phyloP scores from a whole-genome alignment of 1,140 invertebrate genomes.

The Globodera rostochiensis region DNA sequence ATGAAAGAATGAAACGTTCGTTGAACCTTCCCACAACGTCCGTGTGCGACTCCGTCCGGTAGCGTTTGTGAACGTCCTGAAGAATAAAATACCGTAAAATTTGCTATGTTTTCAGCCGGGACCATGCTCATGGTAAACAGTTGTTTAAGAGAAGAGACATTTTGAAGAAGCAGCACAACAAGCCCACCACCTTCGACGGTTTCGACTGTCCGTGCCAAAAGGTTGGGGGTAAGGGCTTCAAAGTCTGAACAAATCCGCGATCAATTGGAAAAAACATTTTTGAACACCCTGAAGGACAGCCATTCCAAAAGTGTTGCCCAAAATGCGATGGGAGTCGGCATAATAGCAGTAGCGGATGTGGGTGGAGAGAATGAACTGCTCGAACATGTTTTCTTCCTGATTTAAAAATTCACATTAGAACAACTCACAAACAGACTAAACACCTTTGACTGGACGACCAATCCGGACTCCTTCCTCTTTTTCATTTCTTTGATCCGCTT shows the following conservation, averaged over 20 bases:
- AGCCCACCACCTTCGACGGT: slow-evolving; percentile 97
- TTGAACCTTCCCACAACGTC: slow-evolving; percentile 92
- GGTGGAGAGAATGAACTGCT: slow-evolving; percentile 91
- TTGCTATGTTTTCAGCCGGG: slow-evolving; percentile 20
- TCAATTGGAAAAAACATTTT: slow-evolving; percentile 29
- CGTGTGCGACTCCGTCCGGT: slow-evolving; percentile 88
- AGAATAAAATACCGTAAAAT: slow-evolving; percentile 18
- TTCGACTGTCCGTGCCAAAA: slow-evolving; percentile 93
- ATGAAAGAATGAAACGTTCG: slow-evolving; percentile 88
- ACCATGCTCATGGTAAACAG: slow-evolving; percentile 93
- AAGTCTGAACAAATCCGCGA: slow-evolving; percentile 78
- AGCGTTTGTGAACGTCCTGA: slow-evolving; percentile 90
- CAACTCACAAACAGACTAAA: slow-evolving; percentile 7
- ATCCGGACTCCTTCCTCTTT: slow-evolving; percentile 83
- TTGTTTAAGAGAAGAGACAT: slow-evolving; percentile 85
- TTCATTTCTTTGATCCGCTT: slow-evolving; percentile 85
- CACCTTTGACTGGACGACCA: slow-evolving; percentile 76
- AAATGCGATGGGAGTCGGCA: slow-evolving; percentile 91
- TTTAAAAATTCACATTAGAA: background rate
- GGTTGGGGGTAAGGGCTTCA: slow-evolving; percentile 97
- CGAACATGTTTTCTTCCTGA: slow-evolving; percentile 94
- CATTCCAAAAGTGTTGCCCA: slow-evolving; percentile 96
- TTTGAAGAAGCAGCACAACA: slow-evolving; percentile 81
- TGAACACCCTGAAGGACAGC: slow-evolving; percentile 82
- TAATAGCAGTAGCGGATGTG: slow-evolving; percentile 97